Base-by-base conservation (phyloP, 2,113 vertebrate genomes). In the Connochaetes taurinus region DNA sequence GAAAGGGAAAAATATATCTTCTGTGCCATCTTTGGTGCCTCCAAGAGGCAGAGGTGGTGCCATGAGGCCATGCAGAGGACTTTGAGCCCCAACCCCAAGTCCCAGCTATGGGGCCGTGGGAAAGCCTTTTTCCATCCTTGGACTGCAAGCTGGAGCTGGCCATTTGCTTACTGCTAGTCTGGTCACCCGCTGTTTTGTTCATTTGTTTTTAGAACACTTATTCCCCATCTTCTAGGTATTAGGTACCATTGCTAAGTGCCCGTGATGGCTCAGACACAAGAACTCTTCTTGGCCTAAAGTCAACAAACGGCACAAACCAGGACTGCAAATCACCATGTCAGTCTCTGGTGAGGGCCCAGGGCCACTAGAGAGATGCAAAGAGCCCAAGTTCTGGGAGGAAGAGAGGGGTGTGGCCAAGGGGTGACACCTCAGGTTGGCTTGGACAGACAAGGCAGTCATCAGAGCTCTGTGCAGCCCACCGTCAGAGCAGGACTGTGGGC, bases 41-140 rank as follows among this genome's bases (percentile, higher is more conserved):
- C 0, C 0, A 33, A 64, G 40, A 13, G 29, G 7, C 60, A n/a
- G 17, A 36, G 40, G 36, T 88, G 13, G 5, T 12, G 27, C n/a
- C 2, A 0, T 36, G 33, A 82, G 64, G 60, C 25, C 10, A 0
- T 1, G 4, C 36, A 14, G n/a, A 31, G 53, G 40, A 27, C 57
- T 60, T 36, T 47, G 50, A 43, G 11, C 25, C 71, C 15, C 2
- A 5, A n/a, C n/a, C 53, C 50, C 43, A 11, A 8, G 27, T 71
- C 14, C 33, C 50, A 7, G 11, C 21, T 19, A 2, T 3, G 11
- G 47, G 2, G 0, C 13, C 6, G 2, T 6, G 19, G 33, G 6
- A 5, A 23, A 14, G 16, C 62, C 36, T 14, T 33, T 33, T 29
- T 19, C 53, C 25, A 31, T 9, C 36, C 43, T 10, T 13, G 4